Conservation (phyloP, 2,797 vertebrate species). For the Amniataba percoides region DNA sequence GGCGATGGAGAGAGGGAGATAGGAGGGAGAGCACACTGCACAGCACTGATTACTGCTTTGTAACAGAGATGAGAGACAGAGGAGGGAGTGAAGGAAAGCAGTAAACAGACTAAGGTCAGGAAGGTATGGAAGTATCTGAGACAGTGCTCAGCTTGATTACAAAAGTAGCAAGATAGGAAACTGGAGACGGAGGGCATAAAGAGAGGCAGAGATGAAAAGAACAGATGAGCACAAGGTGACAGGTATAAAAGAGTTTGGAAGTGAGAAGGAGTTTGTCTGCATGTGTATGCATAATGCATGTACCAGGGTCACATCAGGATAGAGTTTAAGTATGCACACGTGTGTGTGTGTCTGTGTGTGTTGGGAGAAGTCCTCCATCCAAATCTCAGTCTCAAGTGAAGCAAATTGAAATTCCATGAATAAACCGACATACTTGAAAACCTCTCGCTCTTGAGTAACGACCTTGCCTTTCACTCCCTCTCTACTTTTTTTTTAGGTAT, state of each 20-base stretch:
- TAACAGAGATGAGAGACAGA: constrained; percentile 53
- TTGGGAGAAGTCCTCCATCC: constrained; percentile 27
- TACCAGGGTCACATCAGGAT: constrained; percentile 42
- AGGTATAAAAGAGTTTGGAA: constrained; percentile 34
- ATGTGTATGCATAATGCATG: constrained; percentile 60
- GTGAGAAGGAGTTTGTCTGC: constrained; percentile 34
- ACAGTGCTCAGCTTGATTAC: constrained; percentile 52
- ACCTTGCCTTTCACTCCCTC: constrained; percentile 46
- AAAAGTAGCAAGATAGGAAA: constrained; percentile 42
- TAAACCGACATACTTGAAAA: constrained; percentile 53
- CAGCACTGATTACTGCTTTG: constrained; percentile 72
- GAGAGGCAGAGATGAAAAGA: constrained; percentile 35
- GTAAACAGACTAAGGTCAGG: constrained; percentile 69
- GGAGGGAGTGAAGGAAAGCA: constrained; percentile 24
- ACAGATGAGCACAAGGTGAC: constrained; percentile 46
- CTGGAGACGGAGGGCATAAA: constrained; percentile 38
- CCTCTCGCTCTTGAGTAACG: constrained; percentile 39
- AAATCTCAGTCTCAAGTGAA: constrained; percentile 30
- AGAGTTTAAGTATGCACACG: constrained; percentile 7
- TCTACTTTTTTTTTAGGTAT: not conserved
- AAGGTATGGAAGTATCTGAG: constrained; percentile 48
- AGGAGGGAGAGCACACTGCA: constrained; percentile 31
- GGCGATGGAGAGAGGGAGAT: constrained; percentile 17
- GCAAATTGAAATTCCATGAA: constrained; percentile 63
- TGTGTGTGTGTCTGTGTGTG: constrained; percentile 8